Base-by-base conservation (phyloP, 2,888 invertebrate genomes). In the Cantharis rufa region DNA sequence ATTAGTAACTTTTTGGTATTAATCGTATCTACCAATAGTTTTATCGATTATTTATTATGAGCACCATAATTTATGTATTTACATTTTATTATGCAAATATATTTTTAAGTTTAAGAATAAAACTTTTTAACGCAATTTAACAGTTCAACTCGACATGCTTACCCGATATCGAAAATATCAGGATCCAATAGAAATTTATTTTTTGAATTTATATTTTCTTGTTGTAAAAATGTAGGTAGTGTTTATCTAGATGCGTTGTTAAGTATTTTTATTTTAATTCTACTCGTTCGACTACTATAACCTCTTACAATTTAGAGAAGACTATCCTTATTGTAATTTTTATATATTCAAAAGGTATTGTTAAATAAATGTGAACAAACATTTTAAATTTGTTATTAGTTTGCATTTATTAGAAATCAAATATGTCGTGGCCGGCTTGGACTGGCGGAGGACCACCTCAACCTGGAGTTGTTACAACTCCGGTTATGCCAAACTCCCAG, bases 371-470 rank as follows among this genome's bases (percentile, higher is more conserved):
- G 24, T 15, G 18, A 21, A 21, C 11, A 61, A 70, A n/a, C 62
- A 3, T 5, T 70, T 21, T 48, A 24, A 27, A 15, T 16, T 62
- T 62, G 15, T 74, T 69, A 11, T 66, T 62, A 32, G 48, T 48
- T 48, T n/a, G n/a, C 48, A 48, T 48, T 48, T 48, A 48, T 48
- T 48, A 48, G 48, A 48, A n/a, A 48, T 48, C 64, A 66, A 82
- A 80, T 13, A 88, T 88, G 88, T 87, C 88, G 74, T 88, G 88
- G 88, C 83, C 85, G 15, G 83, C 85, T 69, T 88, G 88, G 87
- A 84, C 82, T 10, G 80, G 75, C 18, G 78, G 75, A 64, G 78
- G 80, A 9, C 76, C 79, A 64, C 70, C 74, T 15, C 75, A 80
- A 72, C 62, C 79, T 15, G 78, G 79, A 48, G 68, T 81, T 13